Percentiles rank a stretch among this genome's conserved stretches.
These are phyloP conservation scores for Macroglossus sobrinus DNA, from an alignment of 2,113 vertebrate species.

Conservation along the genomic window DNA sequence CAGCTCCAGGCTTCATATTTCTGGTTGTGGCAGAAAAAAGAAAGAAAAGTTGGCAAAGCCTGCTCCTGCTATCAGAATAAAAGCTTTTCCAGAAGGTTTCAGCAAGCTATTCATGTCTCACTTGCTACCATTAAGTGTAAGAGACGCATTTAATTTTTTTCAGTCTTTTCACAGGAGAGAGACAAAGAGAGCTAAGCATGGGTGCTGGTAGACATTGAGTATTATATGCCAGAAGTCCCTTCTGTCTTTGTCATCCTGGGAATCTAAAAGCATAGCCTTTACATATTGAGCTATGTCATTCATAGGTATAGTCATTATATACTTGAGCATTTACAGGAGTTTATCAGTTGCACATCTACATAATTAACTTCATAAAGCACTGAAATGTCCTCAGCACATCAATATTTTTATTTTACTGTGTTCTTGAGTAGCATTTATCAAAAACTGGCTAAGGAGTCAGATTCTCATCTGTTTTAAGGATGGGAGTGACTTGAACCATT, in stretches of 20 bases:
- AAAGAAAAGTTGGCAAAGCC: neutral
- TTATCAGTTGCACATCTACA: neutral
- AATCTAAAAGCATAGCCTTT: neutral
- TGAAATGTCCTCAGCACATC: neutral
- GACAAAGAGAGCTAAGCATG: neutral
- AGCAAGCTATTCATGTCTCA: neutral
- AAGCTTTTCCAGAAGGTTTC: neutral
- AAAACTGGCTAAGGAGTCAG: neutral
- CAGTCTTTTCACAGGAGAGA: neutral
- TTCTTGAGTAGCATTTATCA: neutral
- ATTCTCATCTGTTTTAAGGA: neutral
- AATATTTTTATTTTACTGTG: neutral
- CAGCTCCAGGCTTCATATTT: neutral
- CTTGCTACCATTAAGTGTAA: neutral
- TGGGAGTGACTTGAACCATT: neutral
- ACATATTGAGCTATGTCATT: rapidly evolving
- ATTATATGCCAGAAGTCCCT: neutral
- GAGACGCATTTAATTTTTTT: neutral
- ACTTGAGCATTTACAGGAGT: no score
- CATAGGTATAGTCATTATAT: no score
- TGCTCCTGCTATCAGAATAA: neutral
- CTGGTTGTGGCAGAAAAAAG: neutral
- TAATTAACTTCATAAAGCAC: neutral
- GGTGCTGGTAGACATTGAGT: neutral
- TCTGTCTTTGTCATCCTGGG: neutral